Evolutionary conservation across 2,113 vertebrate species (phyloP).

Genomic region (Phalacrocorax brasilianus): DNA sequence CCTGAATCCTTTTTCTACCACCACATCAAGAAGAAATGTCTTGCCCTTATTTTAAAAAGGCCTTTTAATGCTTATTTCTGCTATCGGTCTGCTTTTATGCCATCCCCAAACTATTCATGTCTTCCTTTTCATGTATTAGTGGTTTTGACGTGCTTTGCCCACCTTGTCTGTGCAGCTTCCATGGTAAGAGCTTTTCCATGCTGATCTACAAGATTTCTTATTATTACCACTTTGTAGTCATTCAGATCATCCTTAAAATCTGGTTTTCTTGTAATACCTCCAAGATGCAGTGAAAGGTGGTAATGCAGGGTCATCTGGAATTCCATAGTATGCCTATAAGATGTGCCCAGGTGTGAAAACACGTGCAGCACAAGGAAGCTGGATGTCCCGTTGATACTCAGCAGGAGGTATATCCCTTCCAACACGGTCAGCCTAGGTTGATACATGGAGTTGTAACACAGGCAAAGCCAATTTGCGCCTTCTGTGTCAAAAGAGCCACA

Average conservation of each 20-base stretch:
- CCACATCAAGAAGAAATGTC: not conserved
- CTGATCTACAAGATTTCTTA: not conserved
- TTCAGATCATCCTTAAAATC: not conserved
- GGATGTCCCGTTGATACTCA: not conserved
- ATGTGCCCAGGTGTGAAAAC: not conserved
- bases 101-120: not conserved
- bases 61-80: not conserved
- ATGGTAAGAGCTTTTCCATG: not conserved
- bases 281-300: not conserved
- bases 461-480: not conserved
- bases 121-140: not conserved
- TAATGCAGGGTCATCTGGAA: not conserved
- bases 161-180: not conserved
- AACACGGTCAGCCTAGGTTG: not conserved
- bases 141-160: not conserved
- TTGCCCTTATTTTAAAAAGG: not conserved
- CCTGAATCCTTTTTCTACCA: not conserved
- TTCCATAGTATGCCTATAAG: not conserved
- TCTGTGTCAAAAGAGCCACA: not conserved
- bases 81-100: not conserved
- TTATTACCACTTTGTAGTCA: not conserved
- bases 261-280: not conserved
- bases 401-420: not conserved
- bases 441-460: not conserved
- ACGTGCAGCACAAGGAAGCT: accelerated